Percentiles rank a stretch among this genome's conserved stretches.
Evolutionary conservation across 2,888 invertebrate genomes (phyloP).

Genomic region (Sminthurides aquaticus): DNA sequence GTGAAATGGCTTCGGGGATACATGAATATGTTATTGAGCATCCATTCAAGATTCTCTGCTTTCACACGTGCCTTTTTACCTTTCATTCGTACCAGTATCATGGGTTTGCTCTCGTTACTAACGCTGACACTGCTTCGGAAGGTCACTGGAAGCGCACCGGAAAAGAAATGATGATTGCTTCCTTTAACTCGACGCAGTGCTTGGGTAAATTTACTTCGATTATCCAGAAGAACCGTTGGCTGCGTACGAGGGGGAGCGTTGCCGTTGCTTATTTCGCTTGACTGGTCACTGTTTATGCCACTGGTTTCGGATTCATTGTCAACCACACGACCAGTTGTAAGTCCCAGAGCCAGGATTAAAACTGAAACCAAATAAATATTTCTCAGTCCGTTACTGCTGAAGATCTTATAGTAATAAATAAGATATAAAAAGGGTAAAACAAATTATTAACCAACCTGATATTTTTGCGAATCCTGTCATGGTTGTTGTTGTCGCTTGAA

Average conservation of each 20-base stretch:
- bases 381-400: no score
- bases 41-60: slow-evolving; percentile 41
- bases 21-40: slow-evolving; percentile 43
- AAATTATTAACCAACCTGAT: no score
- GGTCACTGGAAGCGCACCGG: neutral
- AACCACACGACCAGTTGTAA: neutral
- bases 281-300: no score
- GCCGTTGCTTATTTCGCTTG: neutral
- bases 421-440: no score
- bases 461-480: no score
- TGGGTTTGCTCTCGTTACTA: neutral
- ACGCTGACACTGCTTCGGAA: neutral
- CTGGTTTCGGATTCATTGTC: neutral
- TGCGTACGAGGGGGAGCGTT: neutral
- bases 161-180: neutral
- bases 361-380: no score
- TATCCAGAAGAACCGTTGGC: neutral
- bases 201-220: neutral
- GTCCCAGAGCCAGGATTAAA: no score
- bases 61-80: slow-evolving; percentile 31
- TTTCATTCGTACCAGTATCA: neutral
- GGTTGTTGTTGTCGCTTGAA: no score
- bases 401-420: no score
- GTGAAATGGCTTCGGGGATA: slow-evolving; percentile 43
- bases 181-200: neutral